These are phyloP conservation scores for Torymus aiolomorphi DNA, from an alignment of 2,888 invertebrate species.

Conservation along the genomic window DNA sequence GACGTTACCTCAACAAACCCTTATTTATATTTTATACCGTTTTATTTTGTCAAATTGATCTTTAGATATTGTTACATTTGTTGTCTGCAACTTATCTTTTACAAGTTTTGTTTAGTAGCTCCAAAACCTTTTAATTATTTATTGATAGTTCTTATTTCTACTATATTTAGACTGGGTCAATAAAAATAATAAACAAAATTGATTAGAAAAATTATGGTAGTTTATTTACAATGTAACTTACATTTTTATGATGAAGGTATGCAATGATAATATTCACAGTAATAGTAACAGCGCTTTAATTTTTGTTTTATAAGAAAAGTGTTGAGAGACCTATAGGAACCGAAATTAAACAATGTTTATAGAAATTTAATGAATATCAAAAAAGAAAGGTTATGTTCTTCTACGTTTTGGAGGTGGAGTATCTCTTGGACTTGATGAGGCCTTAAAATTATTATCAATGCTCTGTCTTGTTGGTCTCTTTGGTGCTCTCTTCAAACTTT, in stretches of 20 bases:
- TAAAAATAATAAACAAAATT: slow-evolving; percentile 14
- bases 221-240: slow-evolving; percentile 59
- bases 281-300: slow-evolving; percentile 53
- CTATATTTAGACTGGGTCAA: too few relatives aligned
- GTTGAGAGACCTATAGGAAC: slow-evolving; percentile 53
- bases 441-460: slow-evolving; percentile 70
- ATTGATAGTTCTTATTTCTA: too few relatives aligned
- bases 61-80: too few relatives aligned
- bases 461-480: slow-evolving; percentile 74
- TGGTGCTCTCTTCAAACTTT: slow-evolving; percentile 70
- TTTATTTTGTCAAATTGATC: too few relatives aligned
- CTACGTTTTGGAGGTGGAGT: slow-evolving; percentile 73
- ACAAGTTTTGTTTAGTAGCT: too few relatives aligned
- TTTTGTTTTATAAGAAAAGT: slow-evolving; percentile 45
- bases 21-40: slow-evolving; percentile 1
- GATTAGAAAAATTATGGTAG: slow-evolving; percentile 57
- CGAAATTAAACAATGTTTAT: slow-evolving; percentile 51
- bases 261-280: slow-evolving; percentile 56
- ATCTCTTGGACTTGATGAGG: slow-evolving; percentile 73
- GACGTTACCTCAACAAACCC: slow-evolving; percentile 33
- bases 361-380: slow-evolving; percentile 45
- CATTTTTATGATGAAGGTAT: slow-evolving; percentile 51
- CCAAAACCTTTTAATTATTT: too few relatives aligned
- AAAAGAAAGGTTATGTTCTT: slow-evolving; percentile 66
- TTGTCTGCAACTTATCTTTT: too few relatives aligned